Evolutionary conservation across 2,888 invertebrate genomes (phyloP).

Genomic region (Apotomis capreana): DNA sequence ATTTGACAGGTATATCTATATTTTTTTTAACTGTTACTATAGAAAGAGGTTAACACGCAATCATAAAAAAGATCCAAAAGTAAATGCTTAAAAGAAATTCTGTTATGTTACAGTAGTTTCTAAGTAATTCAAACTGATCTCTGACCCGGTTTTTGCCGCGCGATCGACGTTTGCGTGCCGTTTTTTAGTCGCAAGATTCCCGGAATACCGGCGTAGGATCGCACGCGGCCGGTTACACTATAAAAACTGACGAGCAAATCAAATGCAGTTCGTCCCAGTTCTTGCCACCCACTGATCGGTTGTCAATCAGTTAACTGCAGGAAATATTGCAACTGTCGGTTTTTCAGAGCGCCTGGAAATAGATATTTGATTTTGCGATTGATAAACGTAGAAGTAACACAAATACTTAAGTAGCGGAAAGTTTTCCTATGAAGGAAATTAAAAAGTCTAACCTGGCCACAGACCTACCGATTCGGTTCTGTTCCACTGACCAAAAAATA

Average conservation of each 20-base stretch:
- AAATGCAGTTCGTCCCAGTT: conserved; percentile 37
- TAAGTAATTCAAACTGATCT: conserved; percentile 35
- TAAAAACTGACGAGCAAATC: conserved; percentile 37
- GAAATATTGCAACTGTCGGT: conserved; percentile 14
- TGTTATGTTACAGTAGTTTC: conserved; percentile 29
- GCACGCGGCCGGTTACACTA: conserved; percentile 16
- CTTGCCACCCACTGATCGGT: conserved; percentile 36
- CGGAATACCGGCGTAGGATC: conserved; percentile 23
- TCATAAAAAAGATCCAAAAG: not conserved
- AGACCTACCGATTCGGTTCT: no score
- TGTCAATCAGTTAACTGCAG: conserved; percentile 29
- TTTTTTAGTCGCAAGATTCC: conserved; percentile 23
- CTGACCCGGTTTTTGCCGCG: conserved; percentile 23
- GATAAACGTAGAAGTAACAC: not conserved
- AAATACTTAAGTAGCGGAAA: not conserved
- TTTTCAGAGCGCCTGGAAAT: not conserved
- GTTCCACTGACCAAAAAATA: no score
- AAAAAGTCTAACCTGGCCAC: no score
- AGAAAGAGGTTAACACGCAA: conserved; percentile 2
- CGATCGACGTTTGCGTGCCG: conserved; percentile 11
- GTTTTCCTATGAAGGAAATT: no score
- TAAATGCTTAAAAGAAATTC: conserved; percentile 8
- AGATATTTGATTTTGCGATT: not conserved
- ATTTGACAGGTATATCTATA: not conserved
- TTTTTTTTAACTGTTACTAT: not conserved